Base-by-base conservation (phyloP, 2,797 vertebrate genomes). In the Alosa sapidissima region DNA sequence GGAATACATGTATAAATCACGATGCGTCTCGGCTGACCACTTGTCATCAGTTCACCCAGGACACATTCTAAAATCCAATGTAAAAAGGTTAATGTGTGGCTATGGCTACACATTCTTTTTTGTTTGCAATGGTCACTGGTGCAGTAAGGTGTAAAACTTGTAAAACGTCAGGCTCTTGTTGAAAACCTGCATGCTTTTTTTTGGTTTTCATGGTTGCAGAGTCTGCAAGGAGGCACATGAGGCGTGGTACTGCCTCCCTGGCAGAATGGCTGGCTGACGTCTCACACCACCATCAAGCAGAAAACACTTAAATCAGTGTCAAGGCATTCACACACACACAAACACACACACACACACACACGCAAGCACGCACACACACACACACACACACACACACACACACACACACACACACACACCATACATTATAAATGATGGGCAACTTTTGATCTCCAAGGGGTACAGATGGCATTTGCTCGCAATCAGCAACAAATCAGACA, bases 361-460 rank as follows among this genome's bases (percentile, higher is more conserved):
- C 11, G 33, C n/a, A 36, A 28, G 36, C 65, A 72, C 11, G 65
- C 1, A 33, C 62, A 33, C 9, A 24, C 9, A 65, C n/a, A 65
- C 1, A 10, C 19, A 4, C 55, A 9, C n/a, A 24, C 60, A 62
- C 60, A 62, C 60, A 62, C 60, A 62, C 6, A 24, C 28, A 72
- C 6, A 36, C 72, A 78, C 81, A 45, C 52, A 14, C n/a, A 62
- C 60, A 62, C 60, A 62, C 60, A 62, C 6, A 24, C 36, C 85
- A 89, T 88, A 60, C 72, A 87, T 89, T 85, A 88, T 89, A 87
- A 85, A 89, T 86, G 45, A 54, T 4, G 68, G 81, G 54, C 82
- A 28, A 78, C 83, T 87, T 89, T 90, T 92, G 88, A 90, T 89
- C 87, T 89, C 21, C 13, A 81, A 86, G 81, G 84, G 85, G 49